Conservation (phyloP, 2,113 vertebrate genomes). For the Suricata suricatta region DNA sequence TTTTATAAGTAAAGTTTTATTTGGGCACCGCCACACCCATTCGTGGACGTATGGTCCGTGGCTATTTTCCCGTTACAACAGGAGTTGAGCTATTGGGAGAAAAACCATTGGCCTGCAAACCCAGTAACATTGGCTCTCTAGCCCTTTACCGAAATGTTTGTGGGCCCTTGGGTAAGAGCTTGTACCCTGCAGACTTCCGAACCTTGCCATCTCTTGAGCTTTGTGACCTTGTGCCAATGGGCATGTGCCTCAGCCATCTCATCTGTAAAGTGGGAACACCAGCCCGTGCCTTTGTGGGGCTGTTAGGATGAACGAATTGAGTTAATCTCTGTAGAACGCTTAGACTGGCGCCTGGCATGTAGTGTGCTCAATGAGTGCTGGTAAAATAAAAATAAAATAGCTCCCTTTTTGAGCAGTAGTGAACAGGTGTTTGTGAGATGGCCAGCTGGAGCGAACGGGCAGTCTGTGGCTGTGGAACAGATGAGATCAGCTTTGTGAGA, state of each 20-base stretch:
- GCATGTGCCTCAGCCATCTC: neutral
- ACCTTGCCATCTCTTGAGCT: neutral
- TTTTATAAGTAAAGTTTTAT: conserved; percentile 23
- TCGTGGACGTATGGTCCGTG: neutral
- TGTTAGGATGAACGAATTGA: neutral
- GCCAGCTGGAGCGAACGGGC: neutral
- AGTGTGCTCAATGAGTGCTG: neutral
- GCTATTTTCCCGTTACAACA: neutral
- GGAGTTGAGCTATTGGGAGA: neutral
- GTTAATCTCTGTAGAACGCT: neutral
- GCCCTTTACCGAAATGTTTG: neutral
- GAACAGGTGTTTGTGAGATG: neutral
- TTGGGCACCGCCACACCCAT: neutral
- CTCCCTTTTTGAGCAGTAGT: neutral
- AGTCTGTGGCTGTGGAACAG: neutral
- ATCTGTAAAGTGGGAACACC: neutral
- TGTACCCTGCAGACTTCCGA: neutral
- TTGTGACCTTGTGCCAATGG: neutral
- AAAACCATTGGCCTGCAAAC: neutral
- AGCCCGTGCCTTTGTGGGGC: neutral
- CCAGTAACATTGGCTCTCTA: neutral
- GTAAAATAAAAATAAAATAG: neutral
- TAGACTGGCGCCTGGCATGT: neutral
- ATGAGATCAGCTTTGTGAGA: neutral
- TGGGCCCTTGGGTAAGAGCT: neutral